Evolutionary conservation across 2,797 vertebrate species (phyloP).

Genomic region (Eupleurogrammus muticus): DNA sequence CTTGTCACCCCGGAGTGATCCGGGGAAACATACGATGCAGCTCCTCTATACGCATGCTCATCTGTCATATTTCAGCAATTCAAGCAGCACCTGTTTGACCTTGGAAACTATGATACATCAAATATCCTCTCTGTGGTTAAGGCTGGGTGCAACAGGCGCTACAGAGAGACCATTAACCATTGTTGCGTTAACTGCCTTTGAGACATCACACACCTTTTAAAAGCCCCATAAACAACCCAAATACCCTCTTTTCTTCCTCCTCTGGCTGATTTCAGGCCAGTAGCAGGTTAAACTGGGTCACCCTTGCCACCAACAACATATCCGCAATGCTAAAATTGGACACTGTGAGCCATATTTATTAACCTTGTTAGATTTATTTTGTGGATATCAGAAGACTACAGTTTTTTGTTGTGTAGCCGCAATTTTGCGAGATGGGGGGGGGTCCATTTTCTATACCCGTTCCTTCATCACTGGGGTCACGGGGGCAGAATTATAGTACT

Average conservation of each 20-base stretch:
- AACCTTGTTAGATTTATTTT: slow-evolving; percentile 2
- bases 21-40: slow-evolving; percentile 24
- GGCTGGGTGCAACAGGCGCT: slow-evolving; percentile 21
- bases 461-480: no score
- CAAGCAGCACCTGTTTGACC: neutral
- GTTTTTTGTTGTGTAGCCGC: no score
- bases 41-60: neutral
- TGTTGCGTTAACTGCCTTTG: slow-evolving; percentile 29
- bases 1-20: slow-evolving; percentile 31
- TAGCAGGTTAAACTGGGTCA: slow-evolving; percentile 50
- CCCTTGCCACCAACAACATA: slow-evolving; percentile 10
- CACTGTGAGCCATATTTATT: slow-evolving; percentile 18
- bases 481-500: neutral
- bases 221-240: slow-evolving; percentile 26
- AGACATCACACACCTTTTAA: slow-evolving; percentile 8
- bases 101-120: neutral
- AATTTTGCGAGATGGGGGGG: no score
- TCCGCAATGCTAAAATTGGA: slow-evolving; percentile 45
- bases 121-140: neutral
- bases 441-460: no score
- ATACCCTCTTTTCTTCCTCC: slow-evolving; percentile 3
- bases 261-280: slow-evolving; percentile 33
- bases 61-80: neutral
- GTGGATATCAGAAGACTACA: neutral
- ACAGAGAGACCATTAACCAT: no score